Base-by-base conservation (phyloP, 2,797 vertebrate genomes). In the Ctenopoma kingsleyae region DNA sequence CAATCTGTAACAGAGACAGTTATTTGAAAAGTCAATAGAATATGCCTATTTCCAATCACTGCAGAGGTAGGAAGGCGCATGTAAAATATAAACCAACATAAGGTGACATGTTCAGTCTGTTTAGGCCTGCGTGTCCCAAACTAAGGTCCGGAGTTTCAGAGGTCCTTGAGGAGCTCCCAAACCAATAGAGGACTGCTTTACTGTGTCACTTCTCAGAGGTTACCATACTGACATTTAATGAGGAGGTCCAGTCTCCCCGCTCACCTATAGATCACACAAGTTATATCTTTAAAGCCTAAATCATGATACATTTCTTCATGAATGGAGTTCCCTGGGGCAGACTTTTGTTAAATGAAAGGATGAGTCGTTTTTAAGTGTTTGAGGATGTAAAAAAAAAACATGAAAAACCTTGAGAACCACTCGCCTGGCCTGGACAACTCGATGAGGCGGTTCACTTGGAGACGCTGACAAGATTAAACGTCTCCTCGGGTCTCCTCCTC, bases 31-130 rank as follows among this genome's bases (percentile, higher is more conserved):
- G 69, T 86, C 75, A 88, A 84, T 81, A 68, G 73, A 91, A 83
- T 76, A 83, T 74, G 83, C 67, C 57, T 83, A 78, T 87, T 85
- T 90, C 83, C 91, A 86, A 88, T 90, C 85, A 92, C 84, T 90
- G 88, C 87, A 93, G 91, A 92, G 92, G 91, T 93, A 92, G 91
- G 91, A 91, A 83, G 83, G 83, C 81, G 86, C 78, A 84, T 84
- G 80, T 82, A 57, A 90, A 86, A 83, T 80, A 84, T 51, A 83
- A 84, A 88, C 76, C 86, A 88, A 86, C 85, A 80, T 60, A 82
- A 87, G 71, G 79, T 78, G 85, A 86, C 68, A 83, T 69, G 74
- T 78, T 85, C 70, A 84, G 80, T 89, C 80, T 72, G 3, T 71
- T 60, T 6, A 68, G 51, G 67, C 61, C 71, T 19, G 76, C 5